Evolutionary conservation across 2,113 vertebrate species (phyloP).

Genomic region (Speoplatyrhinus poulsoni): DNA sequence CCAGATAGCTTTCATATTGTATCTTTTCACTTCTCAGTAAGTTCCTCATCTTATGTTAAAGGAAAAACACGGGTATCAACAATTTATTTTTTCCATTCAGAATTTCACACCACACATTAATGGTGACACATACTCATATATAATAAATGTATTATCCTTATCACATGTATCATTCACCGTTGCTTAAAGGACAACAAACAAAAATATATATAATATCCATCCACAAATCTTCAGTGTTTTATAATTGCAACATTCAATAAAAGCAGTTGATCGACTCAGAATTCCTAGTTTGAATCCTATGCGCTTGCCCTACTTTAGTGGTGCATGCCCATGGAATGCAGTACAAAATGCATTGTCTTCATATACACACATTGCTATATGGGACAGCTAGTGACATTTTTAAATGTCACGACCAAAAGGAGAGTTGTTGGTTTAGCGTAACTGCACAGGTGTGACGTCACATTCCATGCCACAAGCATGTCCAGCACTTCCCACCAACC

Average conservation of each 20-base stretch:
- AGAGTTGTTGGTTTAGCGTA: not conserved
- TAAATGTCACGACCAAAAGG: slow-evolving; percentile 31
- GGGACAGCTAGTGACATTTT: slow-evolving; percentile 54
- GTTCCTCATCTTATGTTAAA: slow-evolving; percentile 40
- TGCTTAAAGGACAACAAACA: slow-evolving; percentile 42
- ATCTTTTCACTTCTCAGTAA: slow-evolving; percentile 49
- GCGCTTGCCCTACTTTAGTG: slow-evolving; percentile 33
- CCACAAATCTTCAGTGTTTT: slow-evolving; percentile 39
- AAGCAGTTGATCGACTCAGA: slow-evolving; percentile 30
- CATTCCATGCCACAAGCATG: slow-evolving; percentile 17
- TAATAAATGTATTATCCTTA: slow-evolving; percentile 35
- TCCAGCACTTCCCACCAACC: slow-evolving; percentile 43
- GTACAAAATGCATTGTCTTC: slow-evolving; percentile 55
- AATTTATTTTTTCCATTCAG: slow-evolving; percentile 60
- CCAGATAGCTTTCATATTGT: slow-evolving; percentile 67
- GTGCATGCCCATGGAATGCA: slow-evolving; percentile 68
- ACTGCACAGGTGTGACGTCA: slow-evolving; percentile 19
- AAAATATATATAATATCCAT: slow-evolving; percentile 6
- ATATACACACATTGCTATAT: slow-evolving; percentile 30
- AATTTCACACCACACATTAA: slow-evolving; percentile 49
- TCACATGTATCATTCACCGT: slow-evolving; percentile 49
- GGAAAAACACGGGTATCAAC: slow-evolving; percentile 33
- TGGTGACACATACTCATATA: slow-evolving; percentile 45
- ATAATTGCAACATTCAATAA: slow-evolving; percentile 37
- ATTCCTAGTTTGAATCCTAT: slow-evolving; percentile 1